Evolutionary conservation across 2,888 invertebrate species (phyloP), one percentile per base, ranked within the genome.

Genomic region (Belgica antarctica): DNA sequence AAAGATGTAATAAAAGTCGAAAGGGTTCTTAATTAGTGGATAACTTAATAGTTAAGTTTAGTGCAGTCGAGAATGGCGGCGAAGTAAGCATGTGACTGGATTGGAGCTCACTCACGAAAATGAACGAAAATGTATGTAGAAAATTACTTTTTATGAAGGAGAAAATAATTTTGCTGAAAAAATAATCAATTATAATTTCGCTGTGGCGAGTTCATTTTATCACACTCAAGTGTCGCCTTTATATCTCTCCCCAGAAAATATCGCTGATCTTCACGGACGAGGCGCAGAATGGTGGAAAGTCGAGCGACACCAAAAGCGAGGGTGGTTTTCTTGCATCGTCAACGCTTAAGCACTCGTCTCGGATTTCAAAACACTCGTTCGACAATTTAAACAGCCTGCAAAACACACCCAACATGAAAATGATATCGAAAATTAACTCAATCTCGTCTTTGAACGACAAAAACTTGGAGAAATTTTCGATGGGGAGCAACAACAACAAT

Each of bases 351-450:
- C 47, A 68, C 10, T 28, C 28, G 12, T 31, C 52, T 19, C 52
- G 65, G 46, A 66, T 70, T 25, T 70, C 70, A 12, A 70, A 70
- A 27, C 70, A 70, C 27, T 70, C 70, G 61, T 70, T 70, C 41
- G 70, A 70, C n/a, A 70, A 70, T 17, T 34, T 70, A n/a, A 70
- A 70, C 34, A 68, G 68, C 24, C 57, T 68, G 22, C 68, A 68
- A 68, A 68, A 57, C 57, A 68, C 68, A 17, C 57, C 68, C 68
- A 68, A 68, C 24, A 68, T 68, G 68, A 68, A 68, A 34, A 68
- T 68, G 27, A 61, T 70, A 41, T 61, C 61, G 12, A 70, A 70
- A 70, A 70, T 70, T 17, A 70, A 70, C 36, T 70, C 70, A 15
- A 61, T 61, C 25, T 70, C 61, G 57, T 61, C 70, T n/a, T 27